Percentiles rank a stretch among this genome's conserved stretches.
Conservation (phyloP, 2,797 vertebrate species). For the Enteromius trimaculatus region DNA sequence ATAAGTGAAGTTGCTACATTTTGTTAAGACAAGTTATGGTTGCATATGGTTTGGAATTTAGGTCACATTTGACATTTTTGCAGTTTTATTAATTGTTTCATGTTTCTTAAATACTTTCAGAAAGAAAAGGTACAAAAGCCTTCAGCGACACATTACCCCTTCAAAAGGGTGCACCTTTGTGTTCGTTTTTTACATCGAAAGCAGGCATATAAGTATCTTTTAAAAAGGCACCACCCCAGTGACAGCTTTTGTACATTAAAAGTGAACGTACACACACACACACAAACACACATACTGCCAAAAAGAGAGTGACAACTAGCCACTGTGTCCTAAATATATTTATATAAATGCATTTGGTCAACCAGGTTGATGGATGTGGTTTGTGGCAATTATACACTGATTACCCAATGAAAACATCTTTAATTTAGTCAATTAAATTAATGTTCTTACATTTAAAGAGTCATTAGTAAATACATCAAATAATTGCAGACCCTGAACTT, state of each 20-base stretch:
- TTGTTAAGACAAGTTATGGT: neutral
- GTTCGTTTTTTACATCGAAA: neutral
- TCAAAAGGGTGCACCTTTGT: neutral
- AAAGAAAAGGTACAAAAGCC: neutral
- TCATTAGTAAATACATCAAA: neutral
- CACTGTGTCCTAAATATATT: neutral
- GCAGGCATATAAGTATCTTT: neutral
- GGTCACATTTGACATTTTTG: neutral
- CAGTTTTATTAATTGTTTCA: neutral
- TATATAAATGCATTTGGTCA: neutral
- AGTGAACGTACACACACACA: too few relatives aligned
- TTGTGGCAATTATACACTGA: neutral
- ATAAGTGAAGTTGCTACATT: neutral
- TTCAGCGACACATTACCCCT: neutral
- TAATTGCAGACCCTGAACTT: constrained; percentile 6
- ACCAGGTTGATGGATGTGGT: neutral
- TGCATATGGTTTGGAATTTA: neutral
- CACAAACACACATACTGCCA: neutral
- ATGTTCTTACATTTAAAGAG: neutral
- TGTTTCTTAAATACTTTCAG: neutral
- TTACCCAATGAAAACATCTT: neutral
- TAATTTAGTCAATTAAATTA: neutral
- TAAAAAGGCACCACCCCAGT: neutral
- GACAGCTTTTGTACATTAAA: neutral
- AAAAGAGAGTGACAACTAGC: neutral